Base-by-base conservation (phyloP, 37 sponge, comb jelly and placozoan species). In the Ianthella basta region DNA sequence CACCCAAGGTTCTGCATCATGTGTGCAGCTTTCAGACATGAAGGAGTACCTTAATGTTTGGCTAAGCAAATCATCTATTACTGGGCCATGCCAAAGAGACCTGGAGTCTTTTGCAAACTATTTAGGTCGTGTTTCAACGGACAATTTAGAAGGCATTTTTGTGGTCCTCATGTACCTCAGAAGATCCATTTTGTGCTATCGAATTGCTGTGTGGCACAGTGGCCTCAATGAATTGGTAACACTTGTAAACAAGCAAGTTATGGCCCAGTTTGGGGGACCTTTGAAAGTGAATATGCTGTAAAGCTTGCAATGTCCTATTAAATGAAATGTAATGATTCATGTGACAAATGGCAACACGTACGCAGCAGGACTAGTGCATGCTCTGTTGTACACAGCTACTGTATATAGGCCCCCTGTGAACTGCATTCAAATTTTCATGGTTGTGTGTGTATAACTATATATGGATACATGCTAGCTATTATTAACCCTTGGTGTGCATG, bases 71-170 rank as follows among this genome's bases (percentile, higher is more conserved):
- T 32, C 70, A 69, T 66, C 70, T 33, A 24, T 44, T 32, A 25
- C 55, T 27, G 86, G 75, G 44, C 86, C 86, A 12, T 29, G 36
- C 23, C 78, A 75, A 56, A 41, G 38, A 36, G 86, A 85, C 59
- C 63, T 75, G 15, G 75, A 60, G 44, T 56, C 55, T 12, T 74
- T 75, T 59, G 86, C 74, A 59, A 25, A 36, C n/a, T 85, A 85
- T 57, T 60, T 72, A 19, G 16, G 23, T 19, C n/a, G 38, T 1
- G 55, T 85, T 59, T 40, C 74, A 23, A 36, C 29, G 1, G 64
- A 40, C 18, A 75, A 75, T 55, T 59, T 85, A 34, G 60, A 39
- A 50, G 55, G 74, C 5, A 64, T 75, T 85, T 35, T 74, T 74
- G 41, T 74, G 79, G 24, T 74, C 13, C 56, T 85, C 20, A 54